Evolutionary conservation across 2,888 invertebrate genomes (phyloP).

Genomic region (Nesidiocoris tenuis): DNA sequence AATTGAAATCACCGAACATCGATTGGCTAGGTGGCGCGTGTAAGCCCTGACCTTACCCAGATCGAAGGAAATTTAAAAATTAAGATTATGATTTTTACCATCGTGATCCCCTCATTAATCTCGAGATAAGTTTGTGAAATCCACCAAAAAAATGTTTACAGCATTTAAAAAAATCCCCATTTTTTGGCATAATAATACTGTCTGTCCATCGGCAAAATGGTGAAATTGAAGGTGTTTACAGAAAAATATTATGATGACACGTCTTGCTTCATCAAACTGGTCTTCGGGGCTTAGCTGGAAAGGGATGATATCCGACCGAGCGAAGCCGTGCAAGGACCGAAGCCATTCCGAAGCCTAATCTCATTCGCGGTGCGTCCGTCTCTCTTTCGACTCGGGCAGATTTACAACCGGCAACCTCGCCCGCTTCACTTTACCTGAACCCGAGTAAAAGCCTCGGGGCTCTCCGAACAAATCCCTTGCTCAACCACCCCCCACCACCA

Average conservation of each 20-base stretch:
- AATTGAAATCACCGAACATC: too few relatives aligned
- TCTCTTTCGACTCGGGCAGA: not conserved
- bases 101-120: too few relatives aligned
- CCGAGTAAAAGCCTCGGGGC: not conserved
- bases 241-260: not conserved
- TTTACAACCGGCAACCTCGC: not conserved
- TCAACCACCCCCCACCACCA: not conserved
- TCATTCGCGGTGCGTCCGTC: constrained; percentile 1
- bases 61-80: too few relatives aligned
- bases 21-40: too few relatives aligned
- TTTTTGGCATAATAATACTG: too few relatives aligned
- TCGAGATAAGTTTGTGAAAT: too few relatives aligned
- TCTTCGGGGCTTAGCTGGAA: not conserved
- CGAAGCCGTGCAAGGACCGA: constrained; percentile 6
- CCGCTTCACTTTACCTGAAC: not conserved
- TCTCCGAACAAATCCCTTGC: not conserved
- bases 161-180: too few relatives aligned
- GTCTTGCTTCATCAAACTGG: not conserved
- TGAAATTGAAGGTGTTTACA: too few relatives aligned
- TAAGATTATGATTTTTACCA: too few relatives aligned
- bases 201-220: too few relatives aligned
- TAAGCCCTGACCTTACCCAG: too few relatives aligned
- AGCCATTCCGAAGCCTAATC: constrained; percentile 19
- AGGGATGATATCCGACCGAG: constrained; percentile 10
- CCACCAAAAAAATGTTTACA: too few relatives aligned